Base-by-base conservation (phyloP, 2,113 vertebrate genomes). In the Procavia capensis region DNA sequence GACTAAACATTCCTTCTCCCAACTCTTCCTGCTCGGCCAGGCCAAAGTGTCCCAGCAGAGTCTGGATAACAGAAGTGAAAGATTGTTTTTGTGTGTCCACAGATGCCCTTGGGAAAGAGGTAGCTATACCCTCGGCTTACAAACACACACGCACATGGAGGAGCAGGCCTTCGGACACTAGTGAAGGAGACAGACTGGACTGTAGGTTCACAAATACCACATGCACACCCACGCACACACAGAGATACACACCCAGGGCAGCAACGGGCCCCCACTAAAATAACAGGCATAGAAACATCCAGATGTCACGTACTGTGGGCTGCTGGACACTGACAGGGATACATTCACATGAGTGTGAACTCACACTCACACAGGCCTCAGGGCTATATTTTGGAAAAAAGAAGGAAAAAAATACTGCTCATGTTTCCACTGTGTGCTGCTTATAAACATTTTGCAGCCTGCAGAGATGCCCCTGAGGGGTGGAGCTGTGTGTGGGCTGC, bases 351-450 rank as follows among this genome's bases (percentile, higher is more conserved):
- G 54, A 80, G 31, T 66, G 91, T 50, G 81, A 75, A 91, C 47
- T 50, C 47, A 90, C 31, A 92, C 47, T 76, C 79, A 75, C 47
- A 74, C 41, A 80, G 89, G 0, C 68, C 70, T 7, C 82, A 93
- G 91, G 54, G 43, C 78, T 93, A 36, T 96, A 85, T 89, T 96
- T 97, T 98, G 97, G 98, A 97, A 97, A 88, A 89, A 39, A 63
- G 3, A 0, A n/a, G 7, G 20, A 31, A 5, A 20, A 50, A 16
- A 86, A 96, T 90, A 87, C 59, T 96, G 93, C 93, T 96, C 97
- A 87, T 96, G 93, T 98, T 98, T 98, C 98, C 98, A 98, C 96
- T 97, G 91, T 84, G 95, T 78, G 68, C 74, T 88, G 95, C 97
- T 98, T 80, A 74, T 97, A 97, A 98, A 98, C 98, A 90, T 72